A percentile compares a stretch with the other conserved stretches of the same genome.
Evolutionary conservation across 2,113 vertebrate species (phyloP).

Genomic region (Rutilus rutilus): DNA sequence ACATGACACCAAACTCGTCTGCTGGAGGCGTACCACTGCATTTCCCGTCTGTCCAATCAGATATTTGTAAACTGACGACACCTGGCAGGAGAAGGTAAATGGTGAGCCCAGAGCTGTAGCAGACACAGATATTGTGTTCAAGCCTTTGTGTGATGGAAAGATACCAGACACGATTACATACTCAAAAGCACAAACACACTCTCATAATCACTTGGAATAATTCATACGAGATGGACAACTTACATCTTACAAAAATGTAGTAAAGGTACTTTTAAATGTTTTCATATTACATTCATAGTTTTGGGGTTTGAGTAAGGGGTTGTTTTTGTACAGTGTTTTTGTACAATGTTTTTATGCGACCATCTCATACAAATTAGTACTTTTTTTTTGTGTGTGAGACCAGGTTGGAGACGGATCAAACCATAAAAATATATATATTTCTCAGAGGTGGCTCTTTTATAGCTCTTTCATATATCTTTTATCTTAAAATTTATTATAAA

Average conservation of each 20-base stretch:
- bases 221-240: not conserved
- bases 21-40: conserved; percentile 69
- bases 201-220: not conserved
- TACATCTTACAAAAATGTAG: not conserved
- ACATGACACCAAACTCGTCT: conserved; percentile 72
- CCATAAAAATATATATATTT: not conserved
- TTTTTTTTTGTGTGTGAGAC: not conserved
- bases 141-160: conserved; percentile 44
- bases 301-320: not conserved
- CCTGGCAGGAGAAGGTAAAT: conserved; percentile 58
- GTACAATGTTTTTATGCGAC: not conserved
- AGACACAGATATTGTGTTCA: conserved; percentile 35
- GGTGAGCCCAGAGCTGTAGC: conserved; percentile 45
- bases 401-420: not conserved
- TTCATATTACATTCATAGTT: not conserved
- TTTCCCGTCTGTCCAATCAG: conserved; percentile 68
- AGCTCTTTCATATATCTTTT: not conserved
- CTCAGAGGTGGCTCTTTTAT: not conserved
- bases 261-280: not conserved
- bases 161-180: conserved; percentile 28
- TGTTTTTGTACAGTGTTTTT: not conserved
- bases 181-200: not conserved
- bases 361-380: no score
- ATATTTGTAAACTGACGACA: conserved; percentile 56
- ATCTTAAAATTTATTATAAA: not conserved